Conservation (phyloP, 2,888 invertebrate species). For the Patella pellucida region DNA sequence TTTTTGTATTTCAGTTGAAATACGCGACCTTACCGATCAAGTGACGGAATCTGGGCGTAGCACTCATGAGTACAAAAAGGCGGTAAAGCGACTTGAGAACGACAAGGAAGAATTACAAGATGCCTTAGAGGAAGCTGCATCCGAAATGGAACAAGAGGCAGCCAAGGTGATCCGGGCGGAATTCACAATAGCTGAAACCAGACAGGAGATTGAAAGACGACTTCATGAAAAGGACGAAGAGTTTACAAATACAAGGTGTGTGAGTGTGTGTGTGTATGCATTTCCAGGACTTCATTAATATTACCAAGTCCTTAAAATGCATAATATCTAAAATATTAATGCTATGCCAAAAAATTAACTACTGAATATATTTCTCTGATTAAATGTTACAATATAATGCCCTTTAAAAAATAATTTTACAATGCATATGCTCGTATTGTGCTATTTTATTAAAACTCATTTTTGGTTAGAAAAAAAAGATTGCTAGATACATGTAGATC, state of each 20-base stretch:
- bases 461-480: no score
- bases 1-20: not conserved
- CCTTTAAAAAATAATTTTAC: no score
- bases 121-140: not conserved
- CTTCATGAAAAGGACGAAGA: not conserved
- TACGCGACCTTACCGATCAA: not conserved
- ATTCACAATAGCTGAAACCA: not conserved
- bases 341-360: no score
- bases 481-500: no score
- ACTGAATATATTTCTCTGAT: no score
- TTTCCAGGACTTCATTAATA: no score
- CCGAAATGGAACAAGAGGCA: not conserved
- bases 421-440: no score
- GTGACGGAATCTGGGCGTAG: not conserved
- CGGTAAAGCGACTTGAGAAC: not conserved
- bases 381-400: no score
- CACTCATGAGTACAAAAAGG: not conserved
- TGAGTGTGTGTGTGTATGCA: not conserved
- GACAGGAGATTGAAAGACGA: not conserved
- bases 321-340: no score
- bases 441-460: no score
- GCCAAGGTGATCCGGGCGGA: not conserved
- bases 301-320: no score
- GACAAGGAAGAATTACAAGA: not conserved
- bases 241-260: not conserved